A percentile compares a stretch with the other conserved stretches of the same genome.
Evolutionary conservation across 2,797 vertebrate genomes (phyloP).

Genomic region (Echeneis naucrates): DNA sequence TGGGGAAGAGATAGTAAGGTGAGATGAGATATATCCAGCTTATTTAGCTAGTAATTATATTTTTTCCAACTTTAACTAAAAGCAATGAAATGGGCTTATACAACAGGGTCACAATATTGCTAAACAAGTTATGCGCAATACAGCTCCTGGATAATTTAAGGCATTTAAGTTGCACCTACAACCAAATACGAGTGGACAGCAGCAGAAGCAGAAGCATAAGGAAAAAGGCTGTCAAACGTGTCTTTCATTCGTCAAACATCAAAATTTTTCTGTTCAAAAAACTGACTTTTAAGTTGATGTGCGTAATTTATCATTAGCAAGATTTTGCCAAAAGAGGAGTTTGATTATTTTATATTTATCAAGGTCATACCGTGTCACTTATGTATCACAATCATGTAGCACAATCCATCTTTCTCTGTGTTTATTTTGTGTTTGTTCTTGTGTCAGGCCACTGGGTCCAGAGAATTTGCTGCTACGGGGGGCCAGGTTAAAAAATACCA

Average conservation of each 20-base stretch:
- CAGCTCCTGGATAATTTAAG: background rate
- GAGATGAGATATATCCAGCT: slow-evolving; percentile 62
- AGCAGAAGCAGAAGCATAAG: background rate
- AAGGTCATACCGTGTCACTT: background rate
- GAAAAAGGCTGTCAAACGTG: no score
- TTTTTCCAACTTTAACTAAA: background rate
- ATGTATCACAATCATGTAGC: background rate
- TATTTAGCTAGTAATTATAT: background rate
- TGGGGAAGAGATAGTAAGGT: slow-evolving; percentile 95
- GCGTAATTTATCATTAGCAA: background rate
- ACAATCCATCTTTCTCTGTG: slow-evolving; percentile 10
- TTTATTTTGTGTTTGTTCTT: slow-evolving; percentile 34
- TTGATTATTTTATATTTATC: background rate
- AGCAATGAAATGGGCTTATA: background rate
- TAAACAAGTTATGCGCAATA: background rate
- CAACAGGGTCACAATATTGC: background rate
- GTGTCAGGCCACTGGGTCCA: slow-evolving; percentile 91
- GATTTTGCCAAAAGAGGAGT: background rate
- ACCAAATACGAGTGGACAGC: background rate
- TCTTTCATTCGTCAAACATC: no score
- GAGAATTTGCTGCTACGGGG: slow-evolving; percentile 97
- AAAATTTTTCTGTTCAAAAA: no score
- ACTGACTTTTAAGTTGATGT: background rate
- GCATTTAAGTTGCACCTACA: background rate
- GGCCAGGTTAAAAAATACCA: slow-evolving; percentile 98